Evolutionary conservation across 2,113 vertebrate genomes (phyloP), one percentile per base, ranked within the genome.

Genomic region (Ibidorhyncha struthersii): DNA sequence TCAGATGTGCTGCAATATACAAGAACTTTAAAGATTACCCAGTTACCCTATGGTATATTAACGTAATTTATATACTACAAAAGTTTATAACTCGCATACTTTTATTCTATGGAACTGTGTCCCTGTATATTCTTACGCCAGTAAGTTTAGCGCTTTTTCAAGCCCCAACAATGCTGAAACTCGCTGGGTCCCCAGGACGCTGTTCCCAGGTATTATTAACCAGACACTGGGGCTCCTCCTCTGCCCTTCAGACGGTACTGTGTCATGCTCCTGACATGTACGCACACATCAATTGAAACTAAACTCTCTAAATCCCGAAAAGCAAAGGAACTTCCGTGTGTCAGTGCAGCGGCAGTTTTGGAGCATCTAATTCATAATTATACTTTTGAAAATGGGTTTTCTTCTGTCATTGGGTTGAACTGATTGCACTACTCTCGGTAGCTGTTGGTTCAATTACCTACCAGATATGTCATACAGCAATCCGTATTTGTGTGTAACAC

Each of bases 401-500:
- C 18, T 49, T 14, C 32, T n/a, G 18, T 25, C 12, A 1, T 1
- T 23, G 59, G 15, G 21, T 8, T 41, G 63, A 52, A 45, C 32
- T 34, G 71, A 18, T 19, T 3, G 45, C 40, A 8, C 4, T 16
- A 7, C 10, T 6, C 27, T 19, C 0, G 1, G 36, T 1, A 14
- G 45, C 25, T 38, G 59, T 26, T 34, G 47, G 16, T 18, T 59
- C 15, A 8, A 1, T 15, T 52, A 2, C 0, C 1, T 8, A 2
- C 38, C 13, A 25, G 76, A 13, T 14, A 4, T 6, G 25, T 50
- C 8, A 7, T 4, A 20, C 13, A 15, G 41, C 0, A 3, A 7
- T 3, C 6, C 7, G 12, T 2, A n/a, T 20, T 14, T 10, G 14
- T 27, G 4, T 2, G 6, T 8, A 14, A 5, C 14, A 0, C 17